A percentile compares a stretch with the other conserved stretches of the same genome.
Conservation (phyloP, 2,113 vertebrate species). For the Phoxinus phoxinus region DNA sequence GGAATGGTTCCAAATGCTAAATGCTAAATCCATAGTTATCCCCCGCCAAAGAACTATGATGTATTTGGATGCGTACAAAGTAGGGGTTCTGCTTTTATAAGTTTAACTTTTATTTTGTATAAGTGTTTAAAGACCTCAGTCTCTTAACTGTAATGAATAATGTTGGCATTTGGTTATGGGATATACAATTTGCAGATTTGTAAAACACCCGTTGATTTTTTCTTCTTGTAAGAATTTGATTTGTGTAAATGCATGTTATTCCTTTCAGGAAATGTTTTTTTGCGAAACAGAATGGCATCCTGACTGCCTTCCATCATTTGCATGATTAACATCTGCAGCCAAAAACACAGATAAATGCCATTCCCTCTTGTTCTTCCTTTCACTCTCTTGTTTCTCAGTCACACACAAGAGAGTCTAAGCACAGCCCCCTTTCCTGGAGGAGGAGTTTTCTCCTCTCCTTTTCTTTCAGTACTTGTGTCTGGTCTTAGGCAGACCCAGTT, state of each 20-base stretch:
- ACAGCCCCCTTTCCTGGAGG: constrained; percentile 6
- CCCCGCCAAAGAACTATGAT: neutral
- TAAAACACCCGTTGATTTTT: neutral
- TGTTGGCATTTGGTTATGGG: too few species aligned
- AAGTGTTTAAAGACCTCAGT: neutral
- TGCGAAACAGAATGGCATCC: neutral
- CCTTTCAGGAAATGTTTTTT: constrained; percentile 31
- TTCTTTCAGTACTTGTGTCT: constrained; percentile 9
- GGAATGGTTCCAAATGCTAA: neutral
- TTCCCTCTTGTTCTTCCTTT: neutral
- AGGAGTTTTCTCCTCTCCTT: neutral
- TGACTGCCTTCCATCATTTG: neutral
- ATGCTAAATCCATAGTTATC: neutral
- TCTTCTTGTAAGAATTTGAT: neutral
- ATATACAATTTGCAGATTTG: neutral
- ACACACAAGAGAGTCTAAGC: constrained; percentile 2
- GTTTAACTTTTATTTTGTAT: too few species aligned
- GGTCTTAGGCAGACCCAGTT: neutral
- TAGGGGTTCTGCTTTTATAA: neutral
- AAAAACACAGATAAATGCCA: neutral
- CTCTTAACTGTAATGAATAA: neutral
- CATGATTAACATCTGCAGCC: neutral
- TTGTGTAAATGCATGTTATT: neutral
- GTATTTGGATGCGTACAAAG: neutral
- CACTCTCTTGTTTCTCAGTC: neutral